Base-by-base conservation (phyloP, 2,797 vertebrate species). In the Anas acuta region DNA sequence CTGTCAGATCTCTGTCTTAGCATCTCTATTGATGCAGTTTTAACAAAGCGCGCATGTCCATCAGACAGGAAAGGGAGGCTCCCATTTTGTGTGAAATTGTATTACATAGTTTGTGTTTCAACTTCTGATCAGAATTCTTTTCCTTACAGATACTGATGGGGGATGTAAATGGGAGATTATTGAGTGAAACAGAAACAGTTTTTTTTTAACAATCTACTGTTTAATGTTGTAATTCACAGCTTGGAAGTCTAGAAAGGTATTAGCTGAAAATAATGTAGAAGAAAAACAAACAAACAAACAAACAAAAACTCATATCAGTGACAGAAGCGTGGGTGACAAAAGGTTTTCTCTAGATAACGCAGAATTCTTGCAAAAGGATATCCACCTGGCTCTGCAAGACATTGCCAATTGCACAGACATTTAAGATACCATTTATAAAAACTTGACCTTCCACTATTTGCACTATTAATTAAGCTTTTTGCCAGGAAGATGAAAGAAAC, bases 371-470 rank as follows among this genome's bases (percentile, higher is more conserved):
- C 7, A 81, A 45, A 61, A 64, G 22, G 19, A 67, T 15, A 23
- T 87, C 58, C 88, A 66, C 61, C 11, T 71, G 41, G 49, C 23
- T 76, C n/a, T 87, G 81, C 28, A 89, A 19, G 8, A 51, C 90
- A 51, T 39, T 96, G 64, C 37, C 82, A 76, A 65, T 37, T 92
- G 64, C 58, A 30, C 20, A 76, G 84, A 88, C 61, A 90, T 95
- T 93, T 80, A 66, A 93, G 92, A 94, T 92, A 87, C 14, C 7
- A 88, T 64, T 94, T 94, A 86, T 86, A 89, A 94, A 96, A 96
- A 21, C 67, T 80, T 96, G 85, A 96, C 78, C 75, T 96, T 96
- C 73, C 90, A 18, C 71, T 90, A 92, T 97, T 79, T 69, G 11
- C 13, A 91, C n/a, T 14, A 1, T 69, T 95, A 96, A 93, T 90